Conservation (phyloP, 1,140 invertebrate species). For the Uloborus diversus region DNA sequence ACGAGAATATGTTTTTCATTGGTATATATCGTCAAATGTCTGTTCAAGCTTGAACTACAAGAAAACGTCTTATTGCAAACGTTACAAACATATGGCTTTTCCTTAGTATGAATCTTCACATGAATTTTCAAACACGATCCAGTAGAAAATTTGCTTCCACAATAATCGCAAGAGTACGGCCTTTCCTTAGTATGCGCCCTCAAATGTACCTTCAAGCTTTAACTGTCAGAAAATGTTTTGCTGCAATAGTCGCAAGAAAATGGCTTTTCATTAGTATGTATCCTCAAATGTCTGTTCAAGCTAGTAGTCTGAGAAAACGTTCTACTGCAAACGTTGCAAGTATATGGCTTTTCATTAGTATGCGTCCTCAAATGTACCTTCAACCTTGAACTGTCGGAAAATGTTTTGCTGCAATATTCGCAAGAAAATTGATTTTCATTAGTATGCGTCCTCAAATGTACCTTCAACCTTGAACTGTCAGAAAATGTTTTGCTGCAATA, state of each 20-base stretch:
- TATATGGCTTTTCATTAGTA: not conserved
- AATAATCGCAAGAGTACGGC: not conserved
- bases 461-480: not conserved
- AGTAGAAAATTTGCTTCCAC: not conserved
- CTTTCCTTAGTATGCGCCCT: not conserved
- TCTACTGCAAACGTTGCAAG: not conserved
- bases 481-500: not conserved
- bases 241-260: not conserved
- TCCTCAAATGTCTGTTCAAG: not conserved
- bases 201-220: not conserved
- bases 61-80: too few relatives aligned
- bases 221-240: not conserved
- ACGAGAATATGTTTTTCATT: not conserved
- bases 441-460: not conserved
- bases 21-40: too few relatives aligned
- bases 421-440: not conserved
- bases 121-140: not conserved
- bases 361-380: not conserved
- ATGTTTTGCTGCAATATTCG: not conserved
- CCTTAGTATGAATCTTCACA: too few relatives aligned
- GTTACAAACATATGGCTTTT: too few relatives aligned
- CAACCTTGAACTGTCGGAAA: not conserved
- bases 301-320: not conserved
- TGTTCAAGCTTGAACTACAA: too few relatives aligned
- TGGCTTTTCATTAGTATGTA: not conserved